Evolutionary conservation across 2,888 invertebrate species (phyloP), one percentile per base, ranked within the genome.

Genomic region (Drosophila imparisetae): DNA sequence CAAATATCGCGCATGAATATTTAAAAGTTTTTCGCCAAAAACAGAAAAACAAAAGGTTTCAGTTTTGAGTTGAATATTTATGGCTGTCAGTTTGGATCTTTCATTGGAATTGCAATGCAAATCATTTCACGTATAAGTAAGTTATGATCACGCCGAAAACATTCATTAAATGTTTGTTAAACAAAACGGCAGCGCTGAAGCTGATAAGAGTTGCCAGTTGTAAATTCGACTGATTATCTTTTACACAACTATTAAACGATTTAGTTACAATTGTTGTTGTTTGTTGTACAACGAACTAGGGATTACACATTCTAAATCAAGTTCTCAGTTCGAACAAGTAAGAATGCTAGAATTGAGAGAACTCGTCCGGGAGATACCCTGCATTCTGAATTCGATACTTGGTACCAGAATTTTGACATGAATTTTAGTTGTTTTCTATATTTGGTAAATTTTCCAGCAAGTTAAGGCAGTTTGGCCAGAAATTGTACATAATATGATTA

Each of bases 1-100:
- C 85, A 86, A 86, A 86, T 86, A 90, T 86, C 89, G 66, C 69
- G 67, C 80, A 86, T 90, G 90, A 90, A 88, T 86, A 86, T 86
- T 90, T 90, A 90, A 86, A 85, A 80, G 59, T 73, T 69, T 64
- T 66, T 68, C 57, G 65, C 34, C 11, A 21, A 34, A 55, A 34
- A 32, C 2, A 42, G 27, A 42, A 62, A 59, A 64, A 79, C 73
- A 78, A 86, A 89, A 73, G 81, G 66, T 61, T 72, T 32, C n/a
- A 50, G 55, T 68, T 70, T 75, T 75, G 63, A 71, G 38, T 65
- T 55, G 15, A 69, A 68, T 81, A 86, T 84, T 83, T 87, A 87
- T 89, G 72, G 61, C 66, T 66, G 53, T 66, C 71, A 72, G 49
- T 49, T 67, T 38, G 54, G 34, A 67, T 68, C 67, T 76, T 88